Percentiles rank a stretch among this genome's conserved stretches.
phyloP scores from a whole-genome alignment of 1,140 invertebrate genomes.

The Tribolium castaneum region DNA sequence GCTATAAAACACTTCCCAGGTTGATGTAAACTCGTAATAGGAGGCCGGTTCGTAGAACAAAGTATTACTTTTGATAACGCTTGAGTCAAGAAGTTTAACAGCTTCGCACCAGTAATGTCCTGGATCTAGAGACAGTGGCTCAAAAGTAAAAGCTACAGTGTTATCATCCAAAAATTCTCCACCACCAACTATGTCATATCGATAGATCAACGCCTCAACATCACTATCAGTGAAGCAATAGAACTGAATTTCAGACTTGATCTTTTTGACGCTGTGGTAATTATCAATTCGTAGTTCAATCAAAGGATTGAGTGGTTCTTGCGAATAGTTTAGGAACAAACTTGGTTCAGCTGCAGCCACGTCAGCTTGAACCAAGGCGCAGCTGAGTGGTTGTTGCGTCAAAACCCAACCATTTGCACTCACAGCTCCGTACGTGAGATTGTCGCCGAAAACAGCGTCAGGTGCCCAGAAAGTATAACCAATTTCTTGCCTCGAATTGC shows the following conservation, averaged over 20 bases:
- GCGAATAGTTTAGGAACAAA: not conserved
- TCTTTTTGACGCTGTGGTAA: not conserved
- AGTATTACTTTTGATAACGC: not conserved
- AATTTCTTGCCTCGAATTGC: not conserved
- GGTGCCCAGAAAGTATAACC: not conserved
- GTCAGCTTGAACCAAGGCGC: not conserved
- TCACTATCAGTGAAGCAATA: not conserved
- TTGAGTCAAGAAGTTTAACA: not conserved
- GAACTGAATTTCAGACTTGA: not conserved
- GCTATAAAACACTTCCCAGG: not conserved
- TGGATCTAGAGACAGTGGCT: not conserved
- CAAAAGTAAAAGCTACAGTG: not conserved
- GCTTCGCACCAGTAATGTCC: constrained; percentile 5
- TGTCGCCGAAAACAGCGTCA: not conserved
- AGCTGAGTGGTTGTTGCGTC: not conserved
- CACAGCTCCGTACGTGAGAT: not conserved
- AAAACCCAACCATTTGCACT: not conserved
- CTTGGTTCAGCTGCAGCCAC: not conserved
- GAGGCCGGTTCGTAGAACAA: not conserved
- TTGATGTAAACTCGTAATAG: not conserved
- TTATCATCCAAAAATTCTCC: not conserved
- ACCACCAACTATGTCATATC: not conserved
- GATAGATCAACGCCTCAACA: not conserved
- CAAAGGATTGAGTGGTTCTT: not conserved
- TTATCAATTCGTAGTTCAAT: not conserved